Conservation (phyloP, 2,888 invertebrate species). For the Cephus pulcher region DNA sequence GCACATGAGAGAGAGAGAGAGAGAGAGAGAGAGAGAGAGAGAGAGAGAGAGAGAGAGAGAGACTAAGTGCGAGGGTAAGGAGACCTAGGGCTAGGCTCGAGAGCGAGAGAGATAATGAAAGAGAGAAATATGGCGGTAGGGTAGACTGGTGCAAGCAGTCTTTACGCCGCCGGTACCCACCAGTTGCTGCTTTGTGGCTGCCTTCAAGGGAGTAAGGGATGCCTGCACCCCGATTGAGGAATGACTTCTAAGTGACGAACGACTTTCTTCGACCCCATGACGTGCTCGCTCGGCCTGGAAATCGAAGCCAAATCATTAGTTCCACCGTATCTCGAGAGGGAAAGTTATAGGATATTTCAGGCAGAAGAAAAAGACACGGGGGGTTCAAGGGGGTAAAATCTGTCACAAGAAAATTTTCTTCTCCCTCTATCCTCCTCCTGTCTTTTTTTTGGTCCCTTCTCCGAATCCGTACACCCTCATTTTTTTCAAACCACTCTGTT, state of each 20-base stretch:
- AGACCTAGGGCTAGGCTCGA: not conserved
- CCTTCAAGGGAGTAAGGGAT: not conserved
- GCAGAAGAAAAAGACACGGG: not conserved
- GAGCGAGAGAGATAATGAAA: not conserved
- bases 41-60: no score
- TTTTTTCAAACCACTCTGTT: not conserved
- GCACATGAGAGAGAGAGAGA: not conserved
- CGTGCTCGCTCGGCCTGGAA: conserved; percentile 20
- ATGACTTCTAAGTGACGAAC: conserved; percentile 31
- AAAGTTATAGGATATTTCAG: conserved; percentile 1
- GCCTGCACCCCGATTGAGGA: conserved; percentile 26
- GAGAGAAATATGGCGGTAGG: not conserved
- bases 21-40: no score
- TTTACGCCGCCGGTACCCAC: conserved; percentile 15
- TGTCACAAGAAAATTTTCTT: not conserved
- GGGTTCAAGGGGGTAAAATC: conserved; percentile 10
- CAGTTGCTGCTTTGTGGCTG: conserved; percentile 34
- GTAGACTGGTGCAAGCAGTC: not conserved
- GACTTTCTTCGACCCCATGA: conserved; percentile 25
- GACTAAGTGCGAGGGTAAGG: not conserved
- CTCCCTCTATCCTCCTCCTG: not conserved
- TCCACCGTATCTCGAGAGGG: conserved; percentile 21
- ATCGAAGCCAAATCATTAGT: conserved; percentile 31
- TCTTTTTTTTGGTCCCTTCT: not conserved
- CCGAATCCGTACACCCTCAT: not conserved